Evolutionary conservation across 2,113 vertebrate species (phyloP).

Genomic region (Silurus asotus): DNA sequence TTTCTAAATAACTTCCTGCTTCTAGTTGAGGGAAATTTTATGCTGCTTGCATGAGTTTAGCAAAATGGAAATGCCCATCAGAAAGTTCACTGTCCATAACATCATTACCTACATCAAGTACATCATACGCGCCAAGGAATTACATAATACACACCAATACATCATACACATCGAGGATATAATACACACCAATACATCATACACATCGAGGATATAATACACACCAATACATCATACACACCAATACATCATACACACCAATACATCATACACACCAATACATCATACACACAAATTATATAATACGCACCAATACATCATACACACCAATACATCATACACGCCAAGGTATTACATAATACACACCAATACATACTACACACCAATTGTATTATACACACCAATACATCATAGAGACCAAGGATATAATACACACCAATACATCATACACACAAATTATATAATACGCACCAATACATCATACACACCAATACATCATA

Average conservation of each 20-base stretch:
- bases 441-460: no score
- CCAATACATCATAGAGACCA: no score
- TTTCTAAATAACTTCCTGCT: neutral
- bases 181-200: neutral
- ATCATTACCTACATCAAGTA: neutral
- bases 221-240: neutral
- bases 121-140: neutral
- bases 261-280: no score
- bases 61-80: constrained; percentile 17
- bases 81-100: neutral
- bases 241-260: neutral
- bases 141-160: neutral
- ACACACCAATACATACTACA: neutral
- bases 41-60: neutral
- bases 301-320: no score
- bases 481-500: no score
- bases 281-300: no score
- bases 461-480: no score
- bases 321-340: no score
- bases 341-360: neutral
- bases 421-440: no score
- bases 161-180: neutral
- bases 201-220: neutral
- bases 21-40: neutral
- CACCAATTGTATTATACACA: neutral